These are phyloP conservation scores for Meda fulgida DNA, from an alignment of 2,797 vertebrate species.

Conservation along the genomic window DNA sequence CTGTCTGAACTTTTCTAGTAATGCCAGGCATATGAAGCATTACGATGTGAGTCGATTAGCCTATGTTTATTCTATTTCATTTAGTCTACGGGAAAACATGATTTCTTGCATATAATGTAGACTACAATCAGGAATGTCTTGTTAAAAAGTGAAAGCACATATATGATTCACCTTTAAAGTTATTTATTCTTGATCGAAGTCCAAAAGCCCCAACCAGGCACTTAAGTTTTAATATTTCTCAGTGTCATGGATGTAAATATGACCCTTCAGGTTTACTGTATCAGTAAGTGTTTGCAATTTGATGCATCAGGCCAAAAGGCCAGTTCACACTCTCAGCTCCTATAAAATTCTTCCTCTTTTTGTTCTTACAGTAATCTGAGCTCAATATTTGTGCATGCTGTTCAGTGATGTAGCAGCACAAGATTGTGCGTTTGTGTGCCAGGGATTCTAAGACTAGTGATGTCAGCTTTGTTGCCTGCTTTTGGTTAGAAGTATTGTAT, in stretches of 20 bases:
- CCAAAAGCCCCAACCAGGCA: conserved; percentile 52
- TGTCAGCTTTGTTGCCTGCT: conserved; percentile 3
- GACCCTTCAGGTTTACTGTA: conserved; percentile 52
- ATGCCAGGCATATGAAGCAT: not conserved
- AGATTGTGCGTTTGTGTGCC: not conserved
- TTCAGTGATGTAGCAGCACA: conserved; percentile 10
- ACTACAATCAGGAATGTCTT: not conserved
- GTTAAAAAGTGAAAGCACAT: conserved; percentile 15
- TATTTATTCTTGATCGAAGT: conserved; percentile 49
- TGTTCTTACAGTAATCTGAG: conserved; percentile 5
- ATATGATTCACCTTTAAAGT: conserved; percentile 38
- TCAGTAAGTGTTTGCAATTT: conserved; percentile 51
- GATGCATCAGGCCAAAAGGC: conserved; percentile 24
- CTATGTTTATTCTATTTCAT: not conserved
- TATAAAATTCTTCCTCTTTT: not conserved
- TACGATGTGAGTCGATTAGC: not conserved
- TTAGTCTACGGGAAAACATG: not conserved
- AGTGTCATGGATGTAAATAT: conserved; percentile 48
- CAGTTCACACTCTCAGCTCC: not conserved
- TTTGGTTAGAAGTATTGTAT: conserved; percentile 1
- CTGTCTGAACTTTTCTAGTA: not conserved
- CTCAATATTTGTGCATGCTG: conserved; percentile 16
- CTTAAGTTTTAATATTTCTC: conserved; percentile 20
- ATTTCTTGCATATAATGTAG: not conserved
- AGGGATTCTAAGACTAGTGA: conserved; percentile 11